Percentiles rank a stretch among this genome's conserved stretches.
Conservation (phyloP, 2,797 vertebrate genomes). For the Pangasius larnaudii region DNA sequence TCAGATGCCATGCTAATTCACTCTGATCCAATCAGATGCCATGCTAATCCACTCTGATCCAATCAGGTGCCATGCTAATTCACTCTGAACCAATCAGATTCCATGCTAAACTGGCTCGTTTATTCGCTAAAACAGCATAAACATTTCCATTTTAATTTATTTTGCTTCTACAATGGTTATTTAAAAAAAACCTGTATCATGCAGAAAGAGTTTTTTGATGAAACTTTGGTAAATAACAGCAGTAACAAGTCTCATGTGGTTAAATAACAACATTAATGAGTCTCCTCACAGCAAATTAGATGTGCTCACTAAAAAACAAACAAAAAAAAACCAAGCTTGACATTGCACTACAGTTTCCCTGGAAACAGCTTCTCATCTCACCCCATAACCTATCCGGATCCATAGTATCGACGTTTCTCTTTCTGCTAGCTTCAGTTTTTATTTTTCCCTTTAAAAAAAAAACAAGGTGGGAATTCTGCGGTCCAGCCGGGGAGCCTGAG, state of each 20-base stretch:
- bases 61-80: background rate
- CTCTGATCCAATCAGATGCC: background rate
- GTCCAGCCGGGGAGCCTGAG: background rate
- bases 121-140: background rate
- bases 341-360: slow-evolving; percentile 17
- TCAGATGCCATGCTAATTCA: background rate
- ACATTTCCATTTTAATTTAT: background rate
- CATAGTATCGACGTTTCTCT: background rate
- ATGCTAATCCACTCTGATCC: background rate
- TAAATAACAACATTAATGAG: slow-evolving; percentile 12
- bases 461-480: background rate
- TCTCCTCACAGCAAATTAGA: slow-evolving; percentile 18
- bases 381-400: background rate
- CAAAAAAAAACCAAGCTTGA: background rate
- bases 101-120: background rate
- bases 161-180: background rate
- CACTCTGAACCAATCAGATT: background rate
- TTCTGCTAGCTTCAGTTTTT: background rate
- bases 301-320: background rate
- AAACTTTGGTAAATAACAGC: slow-evolving; percentile 3
- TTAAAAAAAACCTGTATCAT: background rate
- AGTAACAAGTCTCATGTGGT: slow-evolving; percentile 11
- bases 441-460: background rate
- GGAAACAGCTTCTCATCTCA: slow-evolving; percentile 27
- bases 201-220: background rate